phyloP scores from a whole-genome alignment of 92 coral and sea anemone genomes.

The Umimayanthus kanabou region DNA sequence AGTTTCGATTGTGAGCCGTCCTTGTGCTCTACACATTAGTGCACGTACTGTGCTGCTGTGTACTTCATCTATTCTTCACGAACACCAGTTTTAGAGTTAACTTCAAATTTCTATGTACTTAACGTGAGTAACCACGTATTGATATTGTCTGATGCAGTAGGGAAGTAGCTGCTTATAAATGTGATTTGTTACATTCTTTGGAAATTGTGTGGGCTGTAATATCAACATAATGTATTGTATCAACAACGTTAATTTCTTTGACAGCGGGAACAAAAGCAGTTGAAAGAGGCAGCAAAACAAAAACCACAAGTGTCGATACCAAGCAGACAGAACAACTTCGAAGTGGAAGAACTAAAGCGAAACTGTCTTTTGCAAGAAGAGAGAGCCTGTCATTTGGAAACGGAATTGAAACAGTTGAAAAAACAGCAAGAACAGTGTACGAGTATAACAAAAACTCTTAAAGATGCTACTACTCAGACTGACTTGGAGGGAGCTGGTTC shows the following conservation, averaged over 20 bases:
- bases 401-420: constrained; percentile 60
- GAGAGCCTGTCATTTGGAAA: constrained; percentile 68
- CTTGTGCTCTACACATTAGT: not conserved
- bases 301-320: constrained; percentile 49
- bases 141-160: no score
- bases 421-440: constrained; percentile 34
- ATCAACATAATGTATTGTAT: not conserved
- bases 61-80: not conserved
- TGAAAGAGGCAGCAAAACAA: constrained; percentile 69
- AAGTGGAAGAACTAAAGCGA: constrained; percentile 55
- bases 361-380: constrained; percentile 78
- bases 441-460: constrained; percentile 15
- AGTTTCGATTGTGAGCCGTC: not conserved
- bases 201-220: no score
- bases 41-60: not conserved
- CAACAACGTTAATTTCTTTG: not conserved
- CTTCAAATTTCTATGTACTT: no score
- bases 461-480: constrained; percentile 13
- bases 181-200: no score
- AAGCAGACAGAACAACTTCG: constrained; percentile 62
- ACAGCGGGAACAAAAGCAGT: constrained; percentile 91
- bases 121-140: no score
- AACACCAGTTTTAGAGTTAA: not conserved
- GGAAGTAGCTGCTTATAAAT: no score
- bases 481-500: constrained; percentile 1